Conservation (phyloP, 2,113 vertebrate genomes). For the Fulmarus glacialis region DNA sequence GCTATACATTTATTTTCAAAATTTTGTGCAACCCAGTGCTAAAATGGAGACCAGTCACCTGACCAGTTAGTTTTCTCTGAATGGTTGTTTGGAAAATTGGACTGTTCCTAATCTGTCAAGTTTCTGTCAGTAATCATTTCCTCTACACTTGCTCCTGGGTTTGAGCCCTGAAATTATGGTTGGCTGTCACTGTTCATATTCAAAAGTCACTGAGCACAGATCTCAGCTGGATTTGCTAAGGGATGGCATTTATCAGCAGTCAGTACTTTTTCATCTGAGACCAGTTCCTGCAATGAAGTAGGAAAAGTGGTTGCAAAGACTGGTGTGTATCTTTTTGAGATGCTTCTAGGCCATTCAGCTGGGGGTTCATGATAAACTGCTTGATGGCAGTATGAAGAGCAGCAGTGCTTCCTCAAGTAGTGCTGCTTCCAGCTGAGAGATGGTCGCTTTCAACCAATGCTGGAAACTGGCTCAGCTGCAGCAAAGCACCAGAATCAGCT, state of each 20-base stretch:
- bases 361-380: background rate
- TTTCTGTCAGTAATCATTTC: background rate
- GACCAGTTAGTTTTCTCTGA: background rate
- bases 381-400: background rate
- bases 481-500: background rate
- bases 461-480: background rate
- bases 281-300: background rate
- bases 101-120: background rate
- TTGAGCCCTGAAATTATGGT: background rate
- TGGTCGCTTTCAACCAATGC: background rate
- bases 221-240: background rate
- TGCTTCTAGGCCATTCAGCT: background rate
- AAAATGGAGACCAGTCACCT: background rate
- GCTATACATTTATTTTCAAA: background rate
- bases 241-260: background rate
- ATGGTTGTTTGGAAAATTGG: background rate
- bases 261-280: background rate
- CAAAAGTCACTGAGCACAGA: rapidly evolving
- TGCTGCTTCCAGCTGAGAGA: background rate
- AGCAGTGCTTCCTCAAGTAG: background rate
- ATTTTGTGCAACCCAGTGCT: background rate
- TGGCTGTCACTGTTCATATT: background rate
- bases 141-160: rapidly evolving
- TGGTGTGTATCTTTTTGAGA: background rate
- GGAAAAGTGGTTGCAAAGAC: background rate